Evolutionary conservation across 2,113 vertebrate species (phyloP).

Genomic region (Nymphicus hollandicus): DNA sequence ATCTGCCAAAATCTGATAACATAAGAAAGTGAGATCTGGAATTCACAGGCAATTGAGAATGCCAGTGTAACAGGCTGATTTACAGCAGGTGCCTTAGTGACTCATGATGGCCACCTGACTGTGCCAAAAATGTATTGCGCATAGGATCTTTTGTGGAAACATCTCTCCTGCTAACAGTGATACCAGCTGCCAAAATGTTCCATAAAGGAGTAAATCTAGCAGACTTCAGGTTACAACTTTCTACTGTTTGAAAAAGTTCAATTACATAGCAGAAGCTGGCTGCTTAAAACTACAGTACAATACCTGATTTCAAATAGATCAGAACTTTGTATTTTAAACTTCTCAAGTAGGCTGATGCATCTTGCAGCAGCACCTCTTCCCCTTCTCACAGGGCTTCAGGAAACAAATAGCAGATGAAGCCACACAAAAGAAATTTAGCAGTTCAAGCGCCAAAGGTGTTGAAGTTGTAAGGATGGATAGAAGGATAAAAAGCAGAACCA

Average conservation of each 20-base stretch:
- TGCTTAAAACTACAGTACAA: neutral
- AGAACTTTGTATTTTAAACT: neutral
- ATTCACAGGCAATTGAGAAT: neutral
- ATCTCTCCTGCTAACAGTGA: neutral
- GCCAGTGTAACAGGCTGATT: neutral
- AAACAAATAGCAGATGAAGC: neutral
- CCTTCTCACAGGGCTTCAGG: neutral
- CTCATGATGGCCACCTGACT: neutral
- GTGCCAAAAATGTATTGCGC: constrained; percentile 17
- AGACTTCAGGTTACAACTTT: neutral
- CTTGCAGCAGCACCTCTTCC: neutral
- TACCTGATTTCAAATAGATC: neutral
- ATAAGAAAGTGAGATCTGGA: constrained; percentile 2
- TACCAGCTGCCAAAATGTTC: neutral
- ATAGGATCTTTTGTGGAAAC: neutral
- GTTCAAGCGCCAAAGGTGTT: neutral
- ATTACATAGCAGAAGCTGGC: neutral
- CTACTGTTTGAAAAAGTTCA: neutral
- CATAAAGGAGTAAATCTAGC: neutral
- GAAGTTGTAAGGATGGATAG: neutral
- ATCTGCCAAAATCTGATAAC: neutral
- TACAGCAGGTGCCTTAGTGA: constrained; percentile 54
- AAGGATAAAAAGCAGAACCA: neutral
- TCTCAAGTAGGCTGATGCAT: neutral
- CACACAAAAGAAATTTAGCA: neutral